A percentile compares a stretch with the other conserved stretches of the same genome.
These are phyloP conservation scores for Ganaspis sp. DNA, from an alignment of 1,140 invertebrate genomes.

Conservation along the genomic window DNA sequence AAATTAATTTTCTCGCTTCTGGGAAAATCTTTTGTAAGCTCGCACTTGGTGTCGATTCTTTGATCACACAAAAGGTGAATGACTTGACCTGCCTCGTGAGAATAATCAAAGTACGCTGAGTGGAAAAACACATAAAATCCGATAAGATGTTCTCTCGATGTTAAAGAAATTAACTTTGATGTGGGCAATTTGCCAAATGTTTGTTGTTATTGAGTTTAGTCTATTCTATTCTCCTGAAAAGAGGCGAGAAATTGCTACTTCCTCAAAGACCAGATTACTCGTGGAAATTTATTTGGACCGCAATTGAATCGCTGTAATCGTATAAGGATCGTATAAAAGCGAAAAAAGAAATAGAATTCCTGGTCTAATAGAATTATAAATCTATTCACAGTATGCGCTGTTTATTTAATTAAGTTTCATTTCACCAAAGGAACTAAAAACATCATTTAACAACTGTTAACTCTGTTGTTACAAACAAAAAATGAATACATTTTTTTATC, in stretches of 20 bases:
- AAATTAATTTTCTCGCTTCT: not conserved
- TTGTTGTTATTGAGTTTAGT: slow-evolving; percentile 11
- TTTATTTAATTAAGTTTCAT: not conserved
- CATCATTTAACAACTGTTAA: too few species aligned
- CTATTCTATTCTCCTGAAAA: slow-evolving; percentile 1
- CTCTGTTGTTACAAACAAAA: too few species aligned
- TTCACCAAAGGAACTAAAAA: not conserved
- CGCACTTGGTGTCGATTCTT: not conserved
- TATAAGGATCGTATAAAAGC: not conserved
- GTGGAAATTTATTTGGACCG: not conserved
- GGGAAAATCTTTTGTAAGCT: not conserved
- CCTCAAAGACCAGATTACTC: not conserved
- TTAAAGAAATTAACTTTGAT: not conserved
- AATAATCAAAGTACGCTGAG: slow-evolving; percentile 1
- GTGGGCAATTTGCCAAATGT: slow-evolving; percentile 8
- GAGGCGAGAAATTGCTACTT: not conserved
- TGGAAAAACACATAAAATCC: not conserved
- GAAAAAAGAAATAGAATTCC: too few species aligned
- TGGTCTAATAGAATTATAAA: too few species aligned
- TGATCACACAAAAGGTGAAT: not conserved
- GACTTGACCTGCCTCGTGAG: not conserved
- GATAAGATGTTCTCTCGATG: not conserved
- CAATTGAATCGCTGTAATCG: not conserved
- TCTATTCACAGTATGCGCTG: too few species aligned
- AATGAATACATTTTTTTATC: too few species aligned